Conservation (phyloP, 1,140 invertebrate species). For the Neodiprion lecontei region DNA sequence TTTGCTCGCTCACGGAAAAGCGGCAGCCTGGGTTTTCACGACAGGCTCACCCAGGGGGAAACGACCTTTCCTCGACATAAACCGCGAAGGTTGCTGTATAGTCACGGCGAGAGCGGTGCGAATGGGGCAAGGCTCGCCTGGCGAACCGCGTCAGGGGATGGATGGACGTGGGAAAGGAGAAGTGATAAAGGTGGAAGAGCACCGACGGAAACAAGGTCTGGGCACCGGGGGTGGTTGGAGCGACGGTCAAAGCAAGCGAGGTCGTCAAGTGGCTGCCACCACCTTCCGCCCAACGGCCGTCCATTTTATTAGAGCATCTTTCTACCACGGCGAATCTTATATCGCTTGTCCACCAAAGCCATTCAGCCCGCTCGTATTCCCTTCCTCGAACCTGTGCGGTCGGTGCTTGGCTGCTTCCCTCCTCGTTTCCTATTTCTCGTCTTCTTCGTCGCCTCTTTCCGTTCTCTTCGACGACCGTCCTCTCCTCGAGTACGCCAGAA, state of each 20-base stretch:
- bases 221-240: neutral
- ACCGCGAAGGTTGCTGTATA: neutral
- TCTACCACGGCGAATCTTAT: conserved; percentile 46
- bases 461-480: neutral
- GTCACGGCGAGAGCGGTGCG: neutral
- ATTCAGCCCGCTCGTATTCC: conserved; percentile 40
- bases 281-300: conserved; percentile 32
- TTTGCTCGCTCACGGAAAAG: neutral
- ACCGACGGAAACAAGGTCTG: neutral
- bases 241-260: conserved; percentile 20
- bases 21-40: neutral
- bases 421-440: neutral
- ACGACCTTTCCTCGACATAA: conserved; percentile 1
- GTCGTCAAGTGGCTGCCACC: conserved; percentile 47
- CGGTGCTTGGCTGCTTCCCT: too few relatives aligned
- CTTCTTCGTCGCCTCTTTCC: neutral
- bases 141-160: conserved; percentile 24
- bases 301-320: conserved; percentile 53
- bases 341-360: conserved; percentile 48
- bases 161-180: conserved; percentile 39
- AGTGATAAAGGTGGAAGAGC: conserved; percentile 32
- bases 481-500: too few relatives aligned
- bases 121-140: neutral
- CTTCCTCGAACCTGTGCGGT: neutral
- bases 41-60: neutral